Conservation (phyloP, 2,113 vertebrate genomes). For the Phasianus colchicus region DNA sequence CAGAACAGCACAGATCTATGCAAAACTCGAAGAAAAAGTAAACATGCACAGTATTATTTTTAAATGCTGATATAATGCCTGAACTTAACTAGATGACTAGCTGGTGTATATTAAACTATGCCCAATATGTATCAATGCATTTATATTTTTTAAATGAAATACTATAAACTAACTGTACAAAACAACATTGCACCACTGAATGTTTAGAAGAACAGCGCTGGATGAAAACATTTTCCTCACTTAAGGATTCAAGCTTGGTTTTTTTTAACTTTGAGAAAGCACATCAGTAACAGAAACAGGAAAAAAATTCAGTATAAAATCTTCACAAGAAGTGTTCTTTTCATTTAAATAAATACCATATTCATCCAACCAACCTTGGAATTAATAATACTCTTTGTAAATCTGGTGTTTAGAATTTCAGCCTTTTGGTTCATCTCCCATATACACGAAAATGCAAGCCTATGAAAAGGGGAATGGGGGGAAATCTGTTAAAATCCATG, state of each 20-base stretch:
- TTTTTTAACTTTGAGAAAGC: conserved; percentile 4
- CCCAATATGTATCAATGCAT: not conserved
- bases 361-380: conserved; percentile 87
- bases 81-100: not conserved
- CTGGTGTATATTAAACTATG: not conserved
- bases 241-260: not conserved
- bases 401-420: conserved; percentile 90
- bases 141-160: not conserved
- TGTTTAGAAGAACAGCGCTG: not conserved
- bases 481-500: not conserved
- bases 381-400: conserved; percentile 96
- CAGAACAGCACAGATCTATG: not conserved
- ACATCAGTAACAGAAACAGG: not conserved
- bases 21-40: not conserved
- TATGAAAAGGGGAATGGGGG: conserved; percentile 18
- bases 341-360: not conserved
- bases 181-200: not conserved
- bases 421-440: conserved; percentile 94
- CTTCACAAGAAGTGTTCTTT: not conserved
- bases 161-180: not conserved
- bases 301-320: not conserved
- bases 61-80: not conserved
- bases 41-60: not conserved
- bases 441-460: conserved; percentile 96
- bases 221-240: not conserved